Percentiles rank a stretch among this genome's conserved stretches.
These are phyloP conservation scores for Cnemophilus loriae DNA, from an alignment of 2,113 vertebrate species.

Conservation along the genomic window DNA sequence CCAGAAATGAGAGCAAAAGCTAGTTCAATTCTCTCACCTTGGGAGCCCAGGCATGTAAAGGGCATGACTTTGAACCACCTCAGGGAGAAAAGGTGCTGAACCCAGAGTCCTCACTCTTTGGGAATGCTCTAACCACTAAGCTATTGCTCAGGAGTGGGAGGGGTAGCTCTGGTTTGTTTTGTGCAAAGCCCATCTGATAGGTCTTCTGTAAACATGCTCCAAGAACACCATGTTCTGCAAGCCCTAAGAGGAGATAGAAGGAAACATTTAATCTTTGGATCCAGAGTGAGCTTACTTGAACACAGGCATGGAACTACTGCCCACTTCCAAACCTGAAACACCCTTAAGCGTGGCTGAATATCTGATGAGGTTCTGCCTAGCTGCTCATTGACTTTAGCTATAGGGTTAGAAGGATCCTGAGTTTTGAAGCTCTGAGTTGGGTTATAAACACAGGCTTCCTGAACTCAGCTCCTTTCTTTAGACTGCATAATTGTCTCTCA, in stretches of 20 bases:
- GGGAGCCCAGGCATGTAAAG: background rate
- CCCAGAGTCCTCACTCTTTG: background rate
- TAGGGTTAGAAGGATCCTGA: background rate
- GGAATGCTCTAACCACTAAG: conserved; percentile 21
- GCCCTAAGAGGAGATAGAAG: background rate
- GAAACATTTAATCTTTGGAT: background rate
- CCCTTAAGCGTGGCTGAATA: background rate
- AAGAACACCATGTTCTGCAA: conserved; percentile 34
- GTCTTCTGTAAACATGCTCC: conserved; percentile 32
- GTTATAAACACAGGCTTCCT: background rate
- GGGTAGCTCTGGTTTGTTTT: conserved; percentile 29
- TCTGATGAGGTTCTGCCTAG: background rate
- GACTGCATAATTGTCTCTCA: background rate
- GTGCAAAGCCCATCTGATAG: conserved; percentile 59
- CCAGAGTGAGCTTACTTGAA: background rate
- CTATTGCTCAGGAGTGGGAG: conserved; percentile 41
- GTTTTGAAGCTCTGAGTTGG: background rate
- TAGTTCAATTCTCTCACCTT: background rate
- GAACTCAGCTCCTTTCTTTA: background rate
- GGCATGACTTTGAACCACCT: conserved; percentile 1
- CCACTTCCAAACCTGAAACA: background rate
- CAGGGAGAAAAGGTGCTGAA: conserved; percentile 20
- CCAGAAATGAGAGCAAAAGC: background rate
- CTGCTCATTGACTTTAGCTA: background rate
- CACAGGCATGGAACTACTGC: background rate